A percentile compares a stretch with the other conserved stretches of the same genome.
Evolutionary conservation across 2,888 invertebrate genomes (phyloP).

Genomic region (Metallyticus violacea): DNA sequence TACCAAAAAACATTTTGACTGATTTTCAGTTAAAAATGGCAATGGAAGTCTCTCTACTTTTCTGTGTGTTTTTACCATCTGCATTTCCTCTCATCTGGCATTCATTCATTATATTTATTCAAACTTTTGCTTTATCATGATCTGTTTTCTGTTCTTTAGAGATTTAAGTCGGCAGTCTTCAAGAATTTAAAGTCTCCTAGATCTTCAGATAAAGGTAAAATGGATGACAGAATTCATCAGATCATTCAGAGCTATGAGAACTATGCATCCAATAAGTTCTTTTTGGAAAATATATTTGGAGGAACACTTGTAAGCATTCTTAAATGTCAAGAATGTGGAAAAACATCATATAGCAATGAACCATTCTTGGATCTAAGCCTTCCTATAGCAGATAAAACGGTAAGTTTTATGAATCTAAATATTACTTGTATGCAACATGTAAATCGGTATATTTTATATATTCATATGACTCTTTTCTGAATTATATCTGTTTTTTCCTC

Average conservation of each 20-base stretch:
- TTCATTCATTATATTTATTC: too few relatives aligned
- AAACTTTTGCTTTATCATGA: neutral
- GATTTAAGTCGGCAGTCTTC: neutral
- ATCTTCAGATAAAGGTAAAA: neutral
- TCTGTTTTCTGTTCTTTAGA: neutral
- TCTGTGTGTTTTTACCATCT: too few relatives aligned
- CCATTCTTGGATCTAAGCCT: conserved; percentile 93
- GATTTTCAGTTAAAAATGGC: too few relatives aligned
- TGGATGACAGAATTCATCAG: neutral
- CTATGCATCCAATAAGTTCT: neutral
- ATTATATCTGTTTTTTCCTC: too few relatives aligned
- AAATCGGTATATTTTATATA: too few relatives aligned
- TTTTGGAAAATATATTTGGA: conserved; percentile 87
- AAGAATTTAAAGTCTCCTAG: neutral
- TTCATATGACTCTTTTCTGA: too few relatives aligned
- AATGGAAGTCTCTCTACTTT: too few relatives aligned
- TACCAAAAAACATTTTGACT: too few relatives aligned
- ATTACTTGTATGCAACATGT: too few relatives aligned
- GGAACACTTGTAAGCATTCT: conserved; percentile 87
- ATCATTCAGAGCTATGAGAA: neutral
- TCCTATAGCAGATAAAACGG: conserved; percentile 73
- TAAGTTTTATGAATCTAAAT: too few relatives aligned
- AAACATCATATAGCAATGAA: conserved; percentile 84
- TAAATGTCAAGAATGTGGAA: conserved; percentile 84
- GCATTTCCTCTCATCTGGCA: too few relatives aligned